Conservation (phyloP, 2,888 invertebrate genomes). For the Crematogaster levior region DNA sequence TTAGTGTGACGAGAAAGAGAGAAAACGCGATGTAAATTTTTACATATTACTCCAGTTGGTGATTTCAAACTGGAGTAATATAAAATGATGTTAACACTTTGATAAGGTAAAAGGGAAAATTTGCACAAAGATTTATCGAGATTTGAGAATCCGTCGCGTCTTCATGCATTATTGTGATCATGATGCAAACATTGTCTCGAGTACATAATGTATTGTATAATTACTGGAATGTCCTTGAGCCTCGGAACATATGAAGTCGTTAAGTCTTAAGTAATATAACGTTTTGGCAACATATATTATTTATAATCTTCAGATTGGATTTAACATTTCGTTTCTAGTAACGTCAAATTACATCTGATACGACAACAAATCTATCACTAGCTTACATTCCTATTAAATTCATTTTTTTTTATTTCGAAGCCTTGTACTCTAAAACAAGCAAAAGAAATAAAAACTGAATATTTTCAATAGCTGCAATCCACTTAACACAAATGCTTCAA, state of each 20-base stretch:
- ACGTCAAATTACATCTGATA: neutral
- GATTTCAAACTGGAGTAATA: too few species aligned
- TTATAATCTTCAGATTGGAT: neutral
- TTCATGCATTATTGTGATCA: constrained; percentile 5
- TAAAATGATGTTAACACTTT: neutral
- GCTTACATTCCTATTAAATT: neutral
- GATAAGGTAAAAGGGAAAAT: neutral
- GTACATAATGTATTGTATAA: neutral
- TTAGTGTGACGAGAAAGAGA: too few species aligned
- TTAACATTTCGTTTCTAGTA: neutral
- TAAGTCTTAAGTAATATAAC: neutral
- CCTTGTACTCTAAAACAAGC: neutral
- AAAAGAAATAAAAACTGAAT: neutral
- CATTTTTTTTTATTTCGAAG: neutral
- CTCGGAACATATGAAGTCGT: neutral
- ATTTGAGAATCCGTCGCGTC: constrained; percentile 14
- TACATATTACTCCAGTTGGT: neutral
- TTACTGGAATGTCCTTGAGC: constrained; percentile 1
- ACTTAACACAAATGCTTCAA: too few species aligned
- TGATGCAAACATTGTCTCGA: neutral
- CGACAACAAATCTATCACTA: neutral
- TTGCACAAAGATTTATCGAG: constrained; percentile 6
- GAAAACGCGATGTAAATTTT: too few species aligned
- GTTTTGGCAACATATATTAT: constrained; percentile 14
- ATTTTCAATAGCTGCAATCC: too few species aligned